A percentile compares a stretch with the other conserved stretches of the same genome.
Evolutionary conservation across 2,797 vertebrate species (phyloP).

Genomic region (Chaetophractus vellerosus): DNA sequence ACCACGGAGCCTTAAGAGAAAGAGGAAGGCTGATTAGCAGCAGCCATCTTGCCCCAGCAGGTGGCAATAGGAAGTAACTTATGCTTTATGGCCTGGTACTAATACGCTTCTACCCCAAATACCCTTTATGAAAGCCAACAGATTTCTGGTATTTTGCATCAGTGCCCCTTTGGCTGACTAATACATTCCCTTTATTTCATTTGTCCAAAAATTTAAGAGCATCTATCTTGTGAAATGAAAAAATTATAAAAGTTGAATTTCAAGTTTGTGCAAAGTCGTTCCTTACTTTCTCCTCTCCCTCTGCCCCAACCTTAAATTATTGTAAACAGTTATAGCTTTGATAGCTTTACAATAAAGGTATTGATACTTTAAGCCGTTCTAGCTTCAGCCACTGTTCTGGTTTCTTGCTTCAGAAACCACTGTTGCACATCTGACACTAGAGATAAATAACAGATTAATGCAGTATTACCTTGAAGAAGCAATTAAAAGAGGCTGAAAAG

Average conservation of each 20-base stretch:
- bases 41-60: too few relatives aligned
- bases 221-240: neutral
- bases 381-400: neutral
- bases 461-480: slow-evolving; percentile 69
- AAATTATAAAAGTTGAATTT: slow-evolving; percentile 36
- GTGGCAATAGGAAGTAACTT: too few relatives aligned
- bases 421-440: neutral
- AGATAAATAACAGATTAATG: slow-evolving; percentile 61
- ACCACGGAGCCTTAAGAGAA: too few relatives aligned
- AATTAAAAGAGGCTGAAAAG: slow-evolving; percentile 73
- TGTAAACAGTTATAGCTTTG: neutral
- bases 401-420: slow-evolving; percentile 61
- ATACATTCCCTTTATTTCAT: slow-evolving; percentile 31
- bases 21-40: too few relatives aligned
- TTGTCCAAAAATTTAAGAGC: slow-evolving; percentile 64
- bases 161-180: too few relatives aligned
- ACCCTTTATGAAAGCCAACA: too few relatives aligned
- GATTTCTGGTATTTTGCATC: too few relatives aligned
- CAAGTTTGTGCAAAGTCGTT: neutral
- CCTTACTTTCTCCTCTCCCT: neutral
- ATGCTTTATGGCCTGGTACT: too few relatives aligned
- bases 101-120: too few relatives aligned
- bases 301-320: neutral
- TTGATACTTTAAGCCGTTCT: slow-evolving; percentile 47
- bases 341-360: neutral